These are phyloP conservation scores for Tenebrosternarchus preto DNA, from an alignment of 2,113 vertebrate genomes.

Conservation along the genomic window DNA sequence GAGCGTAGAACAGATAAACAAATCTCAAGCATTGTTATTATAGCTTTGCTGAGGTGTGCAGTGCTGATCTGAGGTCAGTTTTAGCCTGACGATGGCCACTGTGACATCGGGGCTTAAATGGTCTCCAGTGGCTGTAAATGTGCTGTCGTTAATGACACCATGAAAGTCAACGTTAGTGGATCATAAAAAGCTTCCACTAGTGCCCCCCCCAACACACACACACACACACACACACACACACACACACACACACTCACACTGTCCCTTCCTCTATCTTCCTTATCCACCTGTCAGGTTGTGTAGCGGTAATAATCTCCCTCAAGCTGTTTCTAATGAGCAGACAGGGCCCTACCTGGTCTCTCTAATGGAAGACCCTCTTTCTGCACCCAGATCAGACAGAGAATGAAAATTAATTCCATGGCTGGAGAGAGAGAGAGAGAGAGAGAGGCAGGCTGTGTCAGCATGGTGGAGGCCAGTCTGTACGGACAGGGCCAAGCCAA, in stretches of 20 bases:
- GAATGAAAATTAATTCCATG: too few relatives aligned
- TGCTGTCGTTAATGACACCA: slow-evolving; percentile 59
- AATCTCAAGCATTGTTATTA: too few relatives aligned
- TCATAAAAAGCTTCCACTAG: slow-evolving; percentile 58
- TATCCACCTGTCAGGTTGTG: slow-evolving; percentile 33
- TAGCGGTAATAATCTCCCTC: slow-evolving; percentile 46
- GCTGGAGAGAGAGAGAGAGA: slow-evolving; percentile 21
- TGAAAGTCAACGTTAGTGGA: slow-evolving; percentile 38
- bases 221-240: neutral
- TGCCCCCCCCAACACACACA: slow-evolving; percentile 31
- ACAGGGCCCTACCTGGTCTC: slow-evolving; percentile 46
- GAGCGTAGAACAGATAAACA: too few relatives aligned
- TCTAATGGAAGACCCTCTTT: slow-evolving; percentile 55
- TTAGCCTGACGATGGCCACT: too few relatives aligned
- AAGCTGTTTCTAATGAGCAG: slow-evolving; percentile 59
- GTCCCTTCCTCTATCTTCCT: neutral
- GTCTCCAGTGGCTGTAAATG: slow-evolving; percentile 63
- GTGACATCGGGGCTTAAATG: slow-evolving; percentile 59
- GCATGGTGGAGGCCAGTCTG: slow-evolving; percentile 8
- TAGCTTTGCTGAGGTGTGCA: too few relatives aligned
- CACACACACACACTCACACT: neutral
- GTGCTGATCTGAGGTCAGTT: too few relatives aligned
- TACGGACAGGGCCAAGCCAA: slow-evolving; percentile 15
- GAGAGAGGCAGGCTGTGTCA: slow-evolving; percentile 6
- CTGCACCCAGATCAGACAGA: slow-evolving; percentile 37